Conservation (phyloP, 2,113 vertebrate species). For the Alouatta palliata region DNA sequence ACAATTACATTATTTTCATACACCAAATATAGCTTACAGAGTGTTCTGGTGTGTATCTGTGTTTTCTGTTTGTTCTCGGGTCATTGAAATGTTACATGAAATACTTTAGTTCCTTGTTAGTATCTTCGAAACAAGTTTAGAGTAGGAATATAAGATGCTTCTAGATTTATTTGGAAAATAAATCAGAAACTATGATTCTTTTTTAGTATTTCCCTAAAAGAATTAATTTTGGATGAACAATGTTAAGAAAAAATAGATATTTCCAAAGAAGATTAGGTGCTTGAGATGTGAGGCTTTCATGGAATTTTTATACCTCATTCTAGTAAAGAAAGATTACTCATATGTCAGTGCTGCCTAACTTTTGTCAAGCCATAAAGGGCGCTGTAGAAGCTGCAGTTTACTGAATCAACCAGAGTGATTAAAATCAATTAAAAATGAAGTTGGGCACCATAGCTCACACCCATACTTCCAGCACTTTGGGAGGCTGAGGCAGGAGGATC, state of each 20-base stretch:
- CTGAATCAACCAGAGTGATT: not conserved
- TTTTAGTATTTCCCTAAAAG: not conserved
- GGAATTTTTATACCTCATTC: not conserved
- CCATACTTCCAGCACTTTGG: no score
- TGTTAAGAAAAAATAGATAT: constrained; percentile 7
- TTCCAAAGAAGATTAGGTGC: not conserved
- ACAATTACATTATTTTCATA: no score
- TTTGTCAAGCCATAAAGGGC: not conserved
- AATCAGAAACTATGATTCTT: not conserved
- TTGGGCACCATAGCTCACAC: no score
- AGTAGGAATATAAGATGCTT: not conserved
- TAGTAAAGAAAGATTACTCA: not conserved
- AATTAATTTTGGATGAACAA: not conserved
- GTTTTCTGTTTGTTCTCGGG: not conserved
- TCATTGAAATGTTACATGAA: not conserved
- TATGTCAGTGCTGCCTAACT: not conserved
- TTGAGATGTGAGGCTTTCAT: not conserved
- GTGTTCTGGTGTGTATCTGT: not conserved
- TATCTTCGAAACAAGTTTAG: not conserved
- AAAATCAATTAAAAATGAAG: not conserved
- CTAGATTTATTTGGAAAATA: not conserved
- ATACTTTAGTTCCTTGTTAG: not conserved
- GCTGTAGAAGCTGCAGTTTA: not conserved
- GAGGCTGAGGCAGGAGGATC: no score
- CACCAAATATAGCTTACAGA: not conserved